Base-by-base conservation (phyloP, 2,888 invertebrate genomes). In the Amaurobius ferox region DNA sequence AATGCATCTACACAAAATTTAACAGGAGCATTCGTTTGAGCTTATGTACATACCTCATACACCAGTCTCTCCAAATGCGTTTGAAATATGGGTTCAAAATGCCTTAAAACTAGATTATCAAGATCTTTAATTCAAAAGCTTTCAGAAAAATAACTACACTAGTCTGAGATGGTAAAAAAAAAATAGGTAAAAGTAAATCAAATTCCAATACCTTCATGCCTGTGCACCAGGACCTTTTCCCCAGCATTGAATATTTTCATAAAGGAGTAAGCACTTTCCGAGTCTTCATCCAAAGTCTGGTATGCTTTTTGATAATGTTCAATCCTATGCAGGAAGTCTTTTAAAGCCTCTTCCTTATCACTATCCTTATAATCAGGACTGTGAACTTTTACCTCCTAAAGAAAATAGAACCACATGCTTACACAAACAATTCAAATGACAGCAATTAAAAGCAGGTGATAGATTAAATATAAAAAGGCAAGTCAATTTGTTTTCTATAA, bases 291-390 rank as follows among this genome's bases (percentile, higher is more conserved):
- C 67, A 99, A 92, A 0, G 97, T 95, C 90, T 98, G 95, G 91
- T 99, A 99, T 89, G 95, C 95, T 90, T 96, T 95, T 90, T 97
- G 95, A 91, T 99, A 99, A 90, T 99, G 98, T 89, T 97, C 95
- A 91, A 99, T 99, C 81, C 99, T 93, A 87, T 96, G 94, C 88
- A 97, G 93, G 91, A 99, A 99, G 91, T 98, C 97, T 85, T 95
- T 94, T 35, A 98, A 93, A 0, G 98, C 98, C 88, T 95, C 94
- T 88, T 98, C 98, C 87, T 95, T 96, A 92, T 98, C 96, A 94
- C 98, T 97, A 90, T 97, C 96, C 19, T 94, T 94, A 92, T 99
- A 99, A 92, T 99, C 99, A 0, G 99, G 99, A 90, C 98, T 98
- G 92, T 97, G 98, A 13, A 99, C 96, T 93, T 99, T 99, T n/a